phyloP scores from a whole-genome alignment of 2,888 invertebrate genomes.

The Bedellia somnulentella region DNA sequence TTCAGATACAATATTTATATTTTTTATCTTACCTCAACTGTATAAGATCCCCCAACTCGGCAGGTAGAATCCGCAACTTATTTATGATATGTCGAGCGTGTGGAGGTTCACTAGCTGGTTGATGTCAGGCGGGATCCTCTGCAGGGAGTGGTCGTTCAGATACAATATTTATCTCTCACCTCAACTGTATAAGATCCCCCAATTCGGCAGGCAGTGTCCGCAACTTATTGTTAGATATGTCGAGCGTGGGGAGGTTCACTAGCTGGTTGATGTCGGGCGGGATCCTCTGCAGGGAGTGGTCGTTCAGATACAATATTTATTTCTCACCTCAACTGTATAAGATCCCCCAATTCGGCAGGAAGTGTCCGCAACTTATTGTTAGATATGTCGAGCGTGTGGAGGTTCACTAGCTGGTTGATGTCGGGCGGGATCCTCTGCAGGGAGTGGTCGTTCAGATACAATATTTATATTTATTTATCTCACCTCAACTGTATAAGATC shows the following conservation, averaged over 20 bases:
- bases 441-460: constrained; percentile 96
- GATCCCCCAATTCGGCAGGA: constrained; percentile 95
- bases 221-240: constrained; percentile 93
- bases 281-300: constrained; percentile 89
- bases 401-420: constrained; percentile 80
- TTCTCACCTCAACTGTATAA: constrained; percentile 84
- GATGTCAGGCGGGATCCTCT: constrained; percentile 90
- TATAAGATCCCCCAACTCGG: constrained; percentile 95
- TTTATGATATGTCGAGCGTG: constrained; percentile 93
- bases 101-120: constrained; percentile 80
- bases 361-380: constrained; percentile 92
- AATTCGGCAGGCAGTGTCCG: constrained; percentile 93
- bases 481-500: constrained; percentile 93
- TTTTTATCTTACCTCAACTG: constrained; percentile 78
- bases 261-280: constrained; percentile 89
- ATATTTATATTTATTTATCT: constrained; percentile 70
- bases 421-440: constrained; percentile 89
- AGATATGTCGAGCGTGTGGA: constrained; percentile 89
- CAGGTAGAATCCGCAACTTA: constrained; percentile 90
- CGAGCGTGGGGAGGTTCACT: constrained; percentile 81
- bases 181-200: constrained; percentile 93
- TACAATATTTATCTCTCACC: constrained; percentile 74
- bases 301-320: constrained; percentile 86
- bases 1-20: constrained; percentile 97
- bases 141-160: constrained; percentile 93